phyloP scores from a whole-genome alignment of 1,140 invertebrate species.

The Brachionus paranguensis region DNA sequence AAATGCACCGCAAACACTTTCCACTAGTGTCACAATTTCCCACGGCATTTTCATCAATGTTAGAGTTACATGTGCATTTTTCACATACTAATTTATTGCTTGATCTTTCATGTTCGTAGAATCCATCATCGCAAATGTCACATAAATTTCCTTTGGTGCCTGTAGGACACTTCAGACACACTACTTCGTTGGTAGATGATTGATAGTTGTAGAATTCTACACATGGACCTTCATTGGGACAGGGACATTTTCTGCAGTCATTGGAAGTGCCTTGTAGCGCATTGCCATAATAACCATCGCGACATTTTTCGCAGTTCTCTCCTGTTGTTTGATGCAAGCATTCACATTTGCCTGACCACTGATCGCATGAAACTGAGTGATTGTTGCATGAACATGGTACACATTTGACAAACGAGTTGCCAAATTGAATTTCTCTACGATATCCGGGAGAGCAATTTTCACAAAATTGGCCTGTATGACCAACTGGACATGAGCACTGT shows the following conservation, averaged over 20 bases:
- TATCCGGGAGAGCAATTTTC: conserved; percentile 91
- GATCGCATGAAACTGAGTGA: conserved; percentile 90
- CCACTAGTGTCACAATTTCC: conserved; percentile 65
- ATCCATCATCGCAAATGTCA: conserved; percentile 84
- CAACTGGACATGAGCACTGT: conserved; percentile 81
- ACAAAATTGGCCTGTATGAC: conserved; percentile 86
- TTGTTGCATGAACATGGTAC: conserved; percentile 90
- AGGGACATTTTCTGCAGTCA: conserved; percentile 87
- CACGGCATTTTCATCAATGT: conserved; percentile 74
- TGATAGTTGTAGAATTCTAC: conserved; percentile 59
- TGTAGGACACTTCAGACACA: conserved; percentile 84
- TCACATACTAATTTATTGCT: conserved; percentile 62
- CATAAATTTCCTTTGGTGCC: conserved; percentile 81
- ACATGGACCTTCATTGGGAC: conserved; percentile 85
- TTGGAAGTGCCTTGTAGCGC: conserved; percentile 72
- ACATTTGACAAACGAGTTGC: conserved; percentile 83
- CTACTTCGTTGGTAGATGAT: conserved; percentile 57
- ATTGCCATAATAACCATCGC: conserved; percentile 88
- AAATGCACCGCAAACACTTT: conserved; percentile 91
- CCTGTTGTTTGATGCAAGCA: conserved; percentile 93
- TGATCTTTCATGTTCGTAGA: conserved; percentile 72
- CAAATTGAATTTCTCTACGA: conserved; percentile 77
- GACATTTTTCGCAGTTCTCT: conserved; percentile 86
- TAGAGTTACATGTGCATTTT: conserved; percentile 85
- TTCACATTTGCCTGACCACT: conserved; percentile 87